phyloP scores from a whole-genome alignment of 2,888 invertebrate genomes.

The Thymelicus sylvestris region DNA sequence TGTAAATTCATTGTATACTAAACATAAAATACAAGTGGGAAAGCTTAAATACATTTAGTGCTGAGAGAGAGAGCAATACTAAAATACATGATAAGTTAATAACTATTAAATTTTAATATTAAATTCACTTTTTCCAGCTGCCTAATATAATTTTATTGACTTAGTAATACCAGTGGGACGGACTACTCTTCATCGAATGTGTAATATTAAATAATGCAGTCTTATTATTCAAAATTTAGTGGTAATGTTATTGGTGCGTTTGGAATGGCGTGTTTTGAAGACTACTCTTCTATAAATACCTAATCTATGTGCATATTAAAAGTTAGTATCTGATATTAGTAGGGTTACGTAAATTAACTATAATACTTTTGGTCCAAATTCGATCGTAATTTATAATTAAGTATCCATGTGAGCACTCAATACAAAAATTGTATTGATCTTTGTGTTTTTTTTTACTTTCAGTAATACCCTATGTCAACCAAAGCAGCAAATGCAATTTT shows the following conservation, averaged over 20 bases:
- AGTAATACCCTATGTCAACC: not conserved
- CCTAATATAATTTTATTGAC: conserved; percentile 6
- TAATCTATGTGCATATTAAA: conserved; percentile 13
- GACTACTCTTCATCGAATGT: conserved; percentile 3
- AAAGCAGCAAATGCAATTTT: conserved; percentile 8
- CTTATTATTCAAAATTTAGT: conserved; percentile 20
- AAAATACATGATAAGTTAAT: not conserved
- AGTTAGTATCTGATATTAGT: conserved; percentile 5
- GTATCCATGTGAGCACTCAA: conserved; percentile 42
- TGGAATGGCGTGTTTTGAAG: conserved; percentile 7
- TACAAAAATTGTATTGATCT: not conserved
- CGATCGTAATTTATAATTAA: conserved; percentile 37
- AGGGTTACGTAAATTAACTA: conserved; percentile 19
- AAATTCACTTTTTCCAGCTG: conserved; percentile 4
- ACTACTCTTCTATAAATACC: not conserved
- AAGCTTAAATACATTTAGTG: conserved; percentile 24
- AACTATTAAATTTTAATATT: not conserved
- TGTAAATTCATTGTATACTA: conserved; percentile 28
- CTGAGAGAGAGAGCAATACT: conserved; percentile 24
- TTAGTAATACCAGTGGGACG: conserved; percentile 19
- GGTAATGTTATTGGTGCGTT: not conserved
- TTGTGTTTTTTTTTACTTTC: not conserved
- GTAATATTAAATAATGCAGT: conserved; percentile 16
- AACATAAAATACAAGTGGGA: conserved; percentile 5
- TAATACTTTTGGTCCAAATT: conserved; percentile 40